Conservation (phyloP, 2,888 invertebrate species). For the Heliconius hortense region DNA sequence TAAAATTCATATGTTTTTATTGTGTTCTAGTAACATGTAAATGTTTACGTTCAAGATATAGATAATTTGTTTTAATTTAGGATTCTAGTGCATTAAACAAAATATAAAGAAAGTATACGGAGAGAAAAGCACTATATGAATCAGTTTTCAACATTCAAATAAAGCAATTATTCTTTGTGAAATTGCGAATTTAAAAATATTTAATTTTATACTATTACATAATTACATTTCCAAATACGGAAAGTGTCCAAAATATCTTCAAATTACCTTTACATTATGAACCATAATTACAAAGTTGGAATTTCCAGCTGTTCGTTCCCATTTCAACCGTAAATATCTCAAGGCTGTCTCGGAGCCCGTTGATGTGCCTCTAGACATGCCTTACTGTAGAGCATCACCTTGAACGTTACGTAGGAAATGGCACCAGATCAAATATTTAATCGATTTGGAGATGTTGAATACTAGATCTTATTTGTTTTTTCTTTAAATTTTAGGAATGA, state of each 20-base stretch:
- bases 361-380: constrained; percentile 3
- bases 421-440: background rate
- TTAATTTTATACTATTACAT: background rate
- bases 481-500: too few species aligned
- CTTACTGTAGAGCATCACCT: background rate
- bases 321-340: constrained; percentile 28
- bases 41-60: background rate
- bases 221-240: background rate
- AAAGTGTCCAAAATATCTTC: background rate
- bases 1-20: too few species aligned
- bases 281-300: constrained; percentile 8
- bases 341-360: constrained; percentile 29
- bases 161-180: too few species aligned
- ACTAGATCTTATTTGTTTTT: background rate
- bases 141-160: too few species aligned
- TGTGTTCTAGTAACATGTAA: too few species aligned
- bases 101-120: too few species aligned
- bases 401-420: constrained; percentile 4
- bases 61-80: background rate
- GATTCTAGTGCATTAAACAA: too few species aligned
- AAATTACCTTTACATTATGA: constrained; percentile 3
- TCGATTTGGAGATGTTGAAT: background rate
- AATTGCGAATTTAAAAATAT: background rate
- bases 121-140: too few species aligned
- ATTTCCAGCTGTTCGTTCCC: constrained; percentile 17